Conservation (phyloP, 64 coral and sea anemone genomes). For the Dendronephthya gigantea region DNA sequence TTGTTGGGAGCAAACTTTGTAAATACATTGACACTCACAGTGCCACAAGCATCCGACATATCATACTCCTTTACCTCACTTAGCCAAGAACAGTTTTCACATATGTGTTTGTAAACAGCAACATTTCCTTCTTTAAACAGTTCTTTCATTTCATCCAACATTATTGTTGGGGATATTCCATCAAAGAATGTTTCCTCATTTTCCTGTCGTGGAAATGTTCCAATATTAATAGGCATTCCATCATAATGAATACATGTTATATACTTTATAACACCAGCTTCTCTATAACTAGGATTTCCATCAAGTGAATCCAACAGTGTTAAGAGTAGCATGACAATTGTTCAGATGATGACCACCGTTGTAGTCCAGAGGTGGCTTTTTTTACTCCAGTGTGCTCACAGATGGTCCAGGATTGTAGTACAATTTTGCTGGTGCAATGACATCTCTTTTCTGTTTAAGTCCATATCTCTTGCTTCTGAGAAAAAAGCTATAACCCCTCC, state of each 20-base stretch:
- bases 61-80: conserved; percentile 1
- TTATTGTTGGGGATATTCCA: too few species aligned
- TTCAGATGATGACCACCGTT: conserved; percentile 47
- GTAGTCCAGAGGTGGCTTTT: neutral
- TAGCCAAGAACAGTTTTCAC: neutral
- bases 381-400: conserved; percentile 27
- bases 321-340: conserved; percentile 52
- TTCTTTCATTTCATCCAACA: too few species aligned
- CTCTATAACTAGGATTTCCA: conserved; percentile 14
- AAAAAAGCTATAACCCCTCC: neutral
- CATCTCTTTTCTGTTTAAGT: conserved; percentile 15
- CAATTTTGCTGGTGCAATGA: conserved; percentile 22
- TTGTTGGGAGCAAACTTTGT: neutral
- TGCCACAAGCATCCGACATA: neutral
- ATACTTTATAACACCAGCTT: neutral
- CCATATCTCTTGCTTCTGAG: conserved; percentile 38
- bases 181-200: neutral
- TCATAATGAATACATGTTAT: neutral
- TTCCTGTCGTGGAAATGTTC: neutral
- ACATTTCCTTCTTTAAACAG: neutral
- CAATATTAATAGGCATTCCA: neutral
- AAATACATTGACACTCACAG: neutral
- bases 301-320: conserved; percentile 40
- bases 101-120: neutral
- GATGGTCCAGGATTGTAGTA: conserved; percentile 71